A percentile compares a stretch with the other conserved stretches of the same genome.
These are phyloP conservation scores for Anoura caudifer DNA, from an alignment of 2,113 vertebrate genomes.

Conservation along the genomic window DNA sequence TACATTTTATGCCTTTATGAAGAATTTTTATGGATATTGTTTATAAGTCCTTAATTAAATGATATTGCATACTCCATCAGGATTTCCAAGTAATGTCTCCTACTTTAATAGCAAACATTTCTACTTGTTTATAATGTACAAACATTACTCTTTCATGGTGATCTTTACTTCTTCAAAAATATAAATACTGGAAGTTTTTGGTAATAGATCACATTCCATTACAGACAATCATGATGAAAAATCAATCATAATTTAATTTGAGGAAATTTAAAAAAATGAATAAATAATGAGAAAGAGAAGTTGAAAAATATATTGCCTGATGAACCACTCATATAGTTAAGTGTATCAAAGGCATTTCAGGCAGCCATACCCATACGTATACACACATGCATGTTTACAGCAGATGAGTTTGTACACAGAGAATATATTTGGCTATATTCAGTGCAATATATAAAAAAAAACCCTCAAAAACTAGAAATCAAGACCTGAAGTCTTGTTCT, in stretches of 20 bases:
- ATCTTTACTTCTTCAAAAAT: slow-evolving; percentile 12
- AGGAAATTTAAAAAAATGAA: slow-evolving; percentile 8
- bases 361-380: not conserved
- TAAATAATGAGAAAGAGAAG: not conserved
- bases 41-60: slow-evolving; percentile 48
- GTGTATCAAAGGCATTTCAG: not conserved
- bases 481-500: not conserved
- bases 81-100: not conserved
- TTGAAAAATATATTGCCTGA: not conserved
- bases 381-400: not conserved
- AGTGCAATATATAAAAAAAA: not conserved
- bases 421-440: not conserved
- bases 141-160: not conserved
- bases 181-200: not conserved
- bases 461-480: not conserved
- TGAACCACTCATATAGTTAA: not conserved
- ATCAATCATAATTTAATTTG: not conserved
- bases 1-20: not conserved
- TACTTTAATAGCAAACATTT: not conserved
- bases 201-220: not conserved
- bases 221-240: not conserved
- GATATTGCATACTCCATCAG: not conserved
- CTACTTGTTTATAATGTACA: not conserved
- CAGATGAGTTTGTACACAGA: not conserved
- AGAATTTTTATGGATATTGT: not conserved